Evolutionary conservation across 1,140 invertebrate genomes (phyloP).

Genomic region (Belonocnema kinseyi): DNA sequence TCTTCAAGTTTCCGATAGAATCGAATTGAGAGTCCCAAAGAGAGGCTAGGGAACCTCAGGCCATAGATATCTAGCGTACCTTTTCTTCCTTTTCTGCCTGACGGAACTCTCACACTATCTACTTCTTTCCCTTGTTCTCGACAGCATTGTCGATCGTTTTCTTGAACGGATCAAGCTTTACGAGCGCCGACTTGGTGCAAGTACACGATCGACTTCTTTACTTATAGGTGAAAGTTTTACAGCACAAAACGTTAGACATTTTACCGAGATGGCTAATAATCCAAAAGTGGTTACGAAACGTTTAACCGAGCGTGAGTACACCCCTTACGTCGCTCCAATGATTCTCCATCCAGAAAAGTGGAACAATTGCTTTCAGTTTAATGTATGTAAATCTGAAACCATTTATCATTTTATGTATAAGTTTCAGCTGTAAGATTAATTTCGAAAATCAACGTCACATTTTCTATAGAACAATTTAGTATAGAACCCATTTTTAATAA

Average conservation of each 20-base stretch:
- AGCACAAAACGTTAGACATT: slow-evolving; percentile 18
- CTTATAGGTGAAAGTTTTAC: slow-evolving; percentile 22
- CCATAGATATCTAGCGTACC: neutral
- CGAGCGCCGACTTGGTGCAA: slow-evolving; percentile 16
- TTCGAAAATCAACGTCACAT: no score
- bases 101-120: slow-evolving; percentile 20
- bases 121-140: slow-evolving; percentile 19
- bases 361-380: neutral
- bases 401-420: no score
- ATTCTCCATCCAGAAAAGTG: neutral
- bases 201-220: slow-evolving; percentile 20
- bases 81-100: slow-evolving; percentile 18
- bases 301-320: slow-evolving; percentile 6
- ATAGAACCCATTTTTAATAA: no score
- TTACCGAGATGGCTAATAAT: slow-evolving; percentile 30
- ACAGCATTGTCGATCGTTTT: slow-evolving; percentile 22
- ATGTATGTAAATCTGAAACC: no score
- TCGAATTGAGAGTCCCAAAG: slow-evolving; percentile 17
- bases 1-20: slow-evolving; percentile 6
- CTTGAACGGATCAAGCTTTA: slow-evolving; percentile 28
- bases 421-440: no score
- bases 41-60: neutral
- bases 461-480: no score
- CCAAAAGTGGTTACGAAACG: slow-evolving; percentile 26
- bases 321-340: neutral